These are phyloP conservation scores for Homarus gammarus DNA, from an alignment of 2,888 invertebrate genomes.

Conservation along the genomic window DNA sequence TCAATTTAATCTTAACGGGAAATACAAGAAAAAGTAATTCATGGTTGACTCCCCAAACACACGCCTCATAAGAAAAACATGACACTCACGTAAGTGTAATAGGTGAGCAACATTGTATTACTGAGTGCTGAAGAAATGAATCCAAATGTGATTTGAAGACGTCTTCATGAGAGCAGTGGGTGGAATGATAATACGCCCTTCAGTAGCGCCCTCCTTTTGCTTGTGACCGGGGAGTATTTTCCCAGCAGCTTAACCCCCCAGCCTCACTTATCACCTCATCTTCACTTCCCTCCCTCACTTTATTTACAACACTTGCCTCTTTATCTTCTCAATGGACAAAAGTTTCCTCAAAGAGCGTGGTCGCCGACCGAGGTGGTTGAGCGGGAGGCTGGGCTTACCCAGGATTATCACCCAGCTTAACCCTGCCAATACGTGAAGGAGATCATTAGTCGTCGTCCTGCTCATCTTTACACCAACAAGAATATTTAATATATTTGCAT, in stretches of 20 bases:
- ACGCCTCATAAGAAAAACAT: too few relatives aligned
- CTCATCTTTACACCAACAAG: not conserved
- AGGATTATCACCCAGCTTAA: conserved; percentile 5
- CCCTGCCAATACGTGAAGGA: not conserved
- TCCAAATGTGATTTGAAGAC: too few relatives aligned
- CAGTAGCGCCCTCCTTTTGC: too few relatives aligned
- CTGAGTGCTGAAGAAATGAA: too few relatives aligned
- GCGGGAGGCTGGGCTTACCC: not conserved
- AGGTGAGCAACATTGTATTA: too few relatives aligned
- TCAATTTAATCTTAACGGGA: too few relatives aligned
- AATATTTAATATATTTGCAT: not conserved
- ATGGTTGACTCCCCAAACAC: too few relatives aligned
- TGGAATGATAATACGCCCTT: not conserved
- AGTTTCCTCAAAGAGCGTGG: conserved; percentile 44
- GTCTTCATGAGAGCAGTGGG: too few relatives aligned
- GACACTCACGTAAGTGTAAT: too few relatives aligned
- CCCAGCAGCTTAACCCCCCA: conserved; percentile 15
- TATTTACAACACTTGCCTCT: conserved; percentile 59
- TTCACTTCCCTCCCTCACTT: conserved; percentile 39
- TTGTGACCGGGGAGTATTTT: conserved; percentile 10
- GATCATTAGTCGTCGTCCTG: not conserved
- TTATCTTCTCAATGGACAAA: conserved; percentile 52
- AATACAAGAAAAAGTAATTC: too few relatives aligned
- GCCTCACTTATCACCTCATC: conserved; percentile 14
- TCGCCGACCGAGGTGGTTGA: not conserved